Evolutionary conservation across 92 coral and sea anemone species (phyloP).

Genomic region (Zoanthus solanderi): DNA sequence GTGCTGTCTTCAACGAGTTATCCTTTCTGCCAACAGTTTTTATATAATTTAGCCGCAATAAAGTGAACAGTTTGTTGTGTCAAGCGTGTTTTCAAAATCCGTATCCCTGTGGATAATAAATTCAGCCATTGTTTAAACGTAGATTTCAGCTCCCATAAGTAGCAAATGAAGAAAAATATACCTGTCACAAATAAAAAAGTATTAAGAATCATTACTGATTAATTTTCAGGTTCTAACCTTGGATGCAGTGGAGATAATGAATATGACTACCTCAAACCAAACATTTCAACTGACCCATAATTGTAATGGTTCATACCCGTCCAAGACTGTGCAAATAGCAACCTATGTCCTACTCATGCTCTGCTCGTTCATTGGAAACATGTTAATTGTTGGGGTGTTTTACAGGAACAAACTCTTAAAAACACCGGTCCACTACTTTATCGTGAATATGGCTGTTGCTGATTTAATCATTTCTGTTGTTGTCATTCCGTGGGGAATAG

Average conservation of each 20-base stretch:
- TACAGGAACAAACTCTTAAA: constrained; percentile 28
- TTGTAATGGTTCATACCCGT: neutral
- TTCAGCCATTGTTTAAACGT: too few species aligned
- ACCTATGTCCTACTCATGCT: constrained; percentile 2
- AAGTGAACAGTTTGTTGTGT: too few species aligned
- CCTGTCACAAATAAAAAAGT: neutral
- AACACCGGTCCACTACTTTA: constrained; percentile 39
- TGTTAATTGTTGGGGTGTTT: constrained; percentile 15
- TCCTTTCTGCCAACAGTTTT: too few species aligned
- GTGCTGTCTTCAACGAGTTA: too few species aligned
- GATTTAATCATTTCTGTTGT: constrained; percentile 16
- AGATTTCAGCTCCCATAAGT: too few species aligned
- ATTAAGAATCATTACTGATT: neutral
- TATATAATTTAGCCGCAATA: too few species aligned
- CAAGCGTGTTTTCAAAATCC: too few species aligned
- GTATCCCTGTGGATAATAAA: too few species aligned
- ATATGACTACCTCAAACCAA: neutral
- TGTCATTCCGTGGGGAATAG: constrained; percentile 14
- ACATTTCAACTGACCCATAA: neutral
- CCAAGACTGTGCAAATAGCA: neutral
- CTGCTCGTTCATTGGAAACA: constrained; percentile 14
- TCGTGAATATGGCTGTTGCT: constrained; percentile 38
- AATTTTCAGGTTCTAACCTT: constrained; percentile 8
- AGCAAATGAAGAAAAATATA: too few species aligned
- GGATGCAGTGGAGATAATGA: neutral